These are phyloP conservation scores for Danaus plexippus DNA, from an alignment of 1,140 invertebrate genomes.

Conservation along the genomic window DNA sequence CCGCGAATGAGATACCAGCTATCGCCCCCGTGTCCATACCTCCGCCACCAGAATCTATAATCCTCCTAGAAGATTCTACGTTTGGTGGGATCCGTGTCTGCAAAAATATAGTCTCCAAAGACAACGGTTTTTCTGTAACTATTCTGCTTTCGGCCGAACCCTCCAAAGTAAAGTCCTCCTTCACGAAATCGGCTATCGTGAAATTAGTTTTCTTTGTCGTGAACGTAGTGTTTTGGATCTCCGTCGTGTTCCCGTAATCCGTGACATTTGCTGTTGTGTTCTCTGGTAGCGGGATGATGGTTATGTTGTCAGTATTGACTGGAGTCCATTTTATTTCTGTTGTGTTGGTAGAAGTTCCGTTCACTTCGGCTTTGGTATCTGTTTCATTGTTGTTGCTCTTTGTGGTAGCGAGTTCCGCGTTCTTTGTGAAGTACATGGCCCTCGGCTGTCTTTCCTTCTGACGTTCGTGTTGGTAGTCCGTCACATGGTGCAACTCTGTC, in stretches of 20 bases:
- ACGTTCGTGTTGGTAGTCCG: slow-evolving; percentile 31
- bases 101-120: slow-evolving; percentile 52
- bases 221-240: slow-evolving; percentile 43
- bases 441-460: slow-evolving; percentile 45
- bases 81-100: slow-evolving; percentile 58
- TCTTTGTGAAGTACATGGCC: slow-evolving; percentile 60
- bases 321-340: slow-evolving; percentile 40
- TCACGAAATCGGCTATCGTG: slow-evolving; percentile 47
- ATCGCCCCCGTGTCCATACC: slow-evolving; percentile 79
- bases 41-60: slow-evolving; percentile 41
- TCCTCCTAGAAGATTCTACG: slow-evolving; percentile 54
- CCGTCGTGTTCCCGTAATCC: slow-evolving; percentile 30
- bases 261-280: slow-evolving; percentile 25
- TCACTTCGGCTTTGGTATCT: slow-evolving; percentile 21
- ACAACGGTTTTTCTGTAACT: slow-evolving; percentile 62
- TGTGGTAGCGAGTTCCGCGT: slow-evolving; percentile 20
- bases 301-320: slow-evolving; percentile 27
- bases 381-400: slow-evolving; percentile 16
- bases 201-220: slow-evolving; percentile 41
- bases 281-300: slow-evolving; percentile 19
- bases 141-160: slow-evolving; percentile 55
- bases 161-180: slow-evolving; percentile 39
- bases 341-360: slow-evolving; percentile 14
- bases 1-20: slow-evolving; percentile 80
- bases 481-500: slow-evolving; percentile 34